Conservation (phyloP, 2,797 vertebrate genomes). For the Syndactyla subalaris region DNA sequence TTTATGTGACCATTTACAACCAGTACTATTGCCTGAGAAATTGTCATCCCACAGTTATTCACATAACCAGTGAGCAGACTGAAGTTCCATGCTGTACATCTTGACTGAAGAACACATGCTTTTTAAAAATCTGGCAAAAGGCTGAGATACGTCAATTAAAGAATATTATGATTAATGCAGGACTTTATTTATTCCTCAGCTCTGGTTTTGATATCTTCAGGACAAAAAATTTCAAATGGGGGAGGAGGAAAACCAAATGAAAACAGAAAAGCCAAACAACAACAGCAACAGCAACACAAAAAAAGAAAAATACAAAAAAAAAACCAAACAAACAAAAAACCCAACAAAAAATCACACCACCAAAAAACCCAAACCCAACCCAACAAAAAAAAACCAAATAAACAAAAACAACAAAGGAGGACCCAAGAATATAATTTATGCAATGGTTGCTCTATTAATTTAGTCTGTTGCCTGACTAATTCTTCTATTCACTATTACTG, state of each 20-base stretch:
- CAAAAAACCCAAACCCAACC: too few species aligned
- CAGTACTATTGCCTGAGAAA: conserved; percentile 40
- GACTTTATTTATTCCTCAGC: neutral
- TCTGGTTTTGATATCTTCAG: neutral
- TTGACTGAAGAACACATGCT: neutral
- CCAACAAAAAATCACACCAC: neutral
- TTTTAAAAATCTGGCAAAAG: neutral
- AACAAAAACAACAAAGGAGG: neutral
- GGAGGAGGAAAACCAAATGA: neutral
- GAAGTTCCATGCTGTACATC: neutral
- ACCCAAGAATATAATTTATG: neutral
- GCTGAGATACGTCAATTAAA: neutral
- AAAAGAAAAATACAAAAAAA: neutral
- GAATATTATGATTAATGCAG: neutral
- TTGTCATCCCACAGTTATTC: neutral
- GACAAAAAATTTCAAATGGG: neutral
- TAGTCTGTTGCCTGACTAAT: neutral
- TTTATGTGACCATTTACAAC: conserved; percentile 64
- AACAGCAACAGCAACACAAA: neutral
- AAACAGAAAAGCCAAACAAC: neutral
- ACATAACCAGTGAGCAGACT: neutral
- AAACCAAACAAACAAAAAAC: neutral
- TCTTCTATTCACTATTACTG: neutral
- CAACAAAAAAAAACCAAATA: neutral
- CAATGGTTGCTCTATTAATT: neutral